Evolutionary conservation across 2,888 invertebrate genomes (phyloP).

Genomic region (Phortica magna): DNA sequence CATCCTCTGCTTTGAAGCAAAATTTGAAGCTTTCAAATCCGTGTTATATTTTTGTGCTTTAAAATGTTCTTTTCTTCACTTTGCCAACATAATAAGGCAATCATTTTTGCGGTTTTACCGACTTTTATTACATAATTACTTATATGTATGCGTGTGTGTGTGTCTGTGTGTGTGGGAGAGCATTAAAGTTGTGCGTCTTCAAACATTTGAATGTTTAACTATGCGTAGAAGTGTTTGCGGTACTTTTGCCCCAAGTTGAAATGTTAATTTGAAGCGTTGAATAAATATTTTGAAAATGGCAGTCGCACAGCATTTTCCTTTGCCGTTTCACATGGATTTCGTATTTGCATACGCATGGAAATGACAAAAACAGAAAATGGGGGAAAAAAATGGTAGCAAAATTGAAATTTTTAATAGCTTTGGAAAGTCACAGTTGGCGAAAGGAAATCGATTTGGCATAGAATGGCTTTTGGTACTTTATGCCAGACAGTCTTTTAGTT

Average conservation of each 20-base stretch:
- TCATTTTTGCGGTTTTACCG: constrained; percentile 57
- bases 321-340: neutral
- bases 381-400: too few relatives aligned
- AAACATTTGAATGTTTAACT: constrained; percentile 13
- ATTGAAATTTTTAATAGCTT: too few relatives aligned
- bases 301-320: neutral
- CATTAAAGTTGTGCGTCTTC: neutral
- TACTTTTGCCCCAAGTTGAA: constrained; percentile 18
- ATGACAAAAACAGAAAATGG: neutral
- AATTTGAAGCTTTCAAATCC: neutral
- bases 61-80: neutral
- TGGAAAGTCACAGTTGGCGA: too few relatives aligned
- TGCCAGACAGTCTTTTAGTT: too few relatives aligned
- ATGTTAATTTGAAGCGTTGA: constrained; percentile 20
- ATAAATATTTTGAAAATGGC: constrained; percentile 8
- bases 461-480: too few relatives aligned
- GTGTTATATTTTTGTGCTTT: neutral
- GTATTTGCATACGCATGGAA: neutral
- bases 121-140: constrained; percentile 64
- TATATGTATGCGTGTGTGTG: constrained; percentile 23
- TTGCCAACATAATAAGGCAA: constrained; percentile 32
- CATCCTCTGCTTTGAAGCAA: neutral
- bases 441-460: too few relatives aligned
- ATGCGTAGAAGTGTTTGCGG: constrained; percentile 9
- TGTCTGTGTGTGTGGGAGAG: constrained; percentile 13